Conservation (phyloP, 2,113 vertebrate species). For the Chionodraco myersi region DNA sequence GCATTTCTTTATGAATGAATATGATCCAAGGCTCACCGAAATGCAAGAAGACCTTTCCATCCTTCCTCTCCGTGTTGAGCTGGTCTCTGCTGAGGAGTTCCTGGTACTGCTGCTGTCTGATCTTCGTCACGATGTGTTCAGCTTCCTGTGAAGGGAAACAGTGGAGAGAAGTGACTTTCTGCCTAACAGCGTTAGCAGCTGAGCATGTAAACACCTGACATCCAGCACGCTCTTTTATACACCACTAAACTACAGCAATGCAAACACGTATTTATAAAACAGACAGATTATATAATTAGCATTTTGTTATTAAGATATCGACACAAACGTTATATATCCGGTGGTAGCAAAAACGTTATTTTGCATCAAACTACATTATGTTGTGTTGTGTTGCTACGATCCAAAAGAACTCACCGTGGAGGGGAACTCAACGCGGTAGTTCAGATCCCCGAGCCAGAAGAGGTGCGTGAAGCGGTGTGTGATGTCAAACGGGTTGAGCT, state of each 20-base stretch:
- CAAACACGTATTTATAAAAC: neutral
- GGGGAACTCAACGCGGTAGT: constrained; percentile 92
- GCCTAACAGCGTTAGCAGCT: constrained; percentile 42
- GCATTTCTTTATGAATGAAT: neutral
- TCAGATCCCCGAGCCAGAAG: constrained; percentile 97
- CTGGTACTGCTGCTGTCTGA: constrained; percentile 94
- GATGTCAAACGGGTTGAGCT: constrained; percentile 94
- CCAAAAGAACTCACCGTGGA: constrained; percentile 80
- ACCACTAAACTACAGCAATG: neutral
- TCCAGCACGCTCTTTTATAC: constrained; percentile 17
- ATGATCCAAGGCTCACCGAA: constrained; percentile 87
- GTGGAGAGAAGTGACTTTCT: constrained; percentile 47
- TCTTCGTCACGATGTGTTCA: constrained; percentile 93
- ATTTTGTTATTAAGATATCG: neutral
- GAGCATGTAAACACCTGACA: constrained; percentile 39
- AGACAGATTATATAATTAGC: neutral
- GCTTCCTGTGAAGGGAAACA: constrained; percentile 90
- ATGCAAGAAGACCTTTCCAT: constrained; percentile 91
- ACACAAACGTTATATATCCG: neutral
- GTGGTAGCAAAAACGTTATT: neutral
- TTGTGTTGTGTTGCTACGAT: neutral
- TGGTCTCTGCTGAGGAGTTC: constrained; percentile 93
- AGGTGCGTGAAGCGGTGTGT: constrained; percentile 96
- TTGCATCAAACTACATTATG: neutral
- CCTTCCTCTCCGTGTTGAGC: constrained; percentile 88